Percentiles rank a stretch among this genome's conserved stretches.
These are phyloP conservation scores for Leucophora obtusa DNA, from an alignment of 2,888 invertebrate species.

Conservation along the genomic window DNA sequence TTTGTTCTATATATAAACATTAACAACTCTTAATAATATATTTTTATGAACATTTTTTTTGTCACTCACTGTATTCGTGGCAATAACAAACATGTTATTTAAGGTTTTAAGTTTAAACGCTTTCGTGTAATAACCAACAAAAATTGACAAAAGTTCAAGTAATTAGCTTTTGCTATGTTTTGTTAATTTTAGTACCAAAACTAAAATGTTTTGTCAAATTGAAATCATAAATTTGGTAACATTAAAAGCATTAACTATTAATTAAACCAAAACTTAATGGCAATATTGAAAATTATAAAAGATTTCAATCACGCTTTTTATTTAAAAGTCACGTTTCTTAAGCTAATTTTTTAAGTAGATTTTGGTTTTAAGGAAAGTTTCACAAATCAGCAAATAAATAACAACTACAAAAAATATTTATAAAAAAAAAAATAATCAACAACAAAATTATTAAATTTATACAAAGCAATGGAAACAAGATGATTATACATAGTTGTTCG, in stretches of 20 bases:
- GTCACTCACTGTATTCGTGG: not conserved
- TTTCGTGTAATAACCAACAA: conserved; percentile 3
- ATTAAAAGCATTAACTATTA: conserved; percentile 35
- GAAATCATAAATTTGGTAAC: conserved; percentile 37
- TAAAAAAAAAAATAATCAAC: not conserved
- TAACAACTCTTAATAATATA: no score
- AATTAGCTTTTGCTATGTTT: not conserved
- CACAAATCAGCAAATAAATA: not conserved
- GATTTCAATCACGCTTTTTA: conserved; percentile 45
- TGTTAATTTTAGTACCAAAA: not conserved
- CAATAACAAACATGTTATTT: conserved; percentile 16
- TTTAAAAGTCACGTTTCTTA: conserved; percentile 51
- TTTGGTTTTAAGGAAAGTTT: conserved; percentile 26
- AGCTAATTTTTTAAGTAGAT: conserved; percentile 16
- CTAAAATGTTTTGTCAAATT: conserved; percentile 19
- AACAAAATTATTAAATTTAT: not conserved
- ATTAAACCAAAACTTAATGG: conserved; percentile 19
- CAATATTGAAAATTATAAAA: conserved; percentile 28
- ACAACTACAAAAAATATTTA: conserved; percentile 18
- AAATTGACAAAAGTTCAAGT: conserved; percentile 13
- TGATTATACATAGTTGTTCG: conserved; percentile 14
- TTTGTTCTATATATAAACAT: no score
- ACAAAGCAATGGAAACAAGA: not conserved
- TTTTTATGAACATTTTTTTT: no score
- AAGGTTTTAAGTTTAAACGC: conserved; percentile 12